These are phyloP conservation scores for Loris lydekkerianus DNA, from an alignment of 2,797 vertebrate genomes.

Conservation along the genomic window DNA sequence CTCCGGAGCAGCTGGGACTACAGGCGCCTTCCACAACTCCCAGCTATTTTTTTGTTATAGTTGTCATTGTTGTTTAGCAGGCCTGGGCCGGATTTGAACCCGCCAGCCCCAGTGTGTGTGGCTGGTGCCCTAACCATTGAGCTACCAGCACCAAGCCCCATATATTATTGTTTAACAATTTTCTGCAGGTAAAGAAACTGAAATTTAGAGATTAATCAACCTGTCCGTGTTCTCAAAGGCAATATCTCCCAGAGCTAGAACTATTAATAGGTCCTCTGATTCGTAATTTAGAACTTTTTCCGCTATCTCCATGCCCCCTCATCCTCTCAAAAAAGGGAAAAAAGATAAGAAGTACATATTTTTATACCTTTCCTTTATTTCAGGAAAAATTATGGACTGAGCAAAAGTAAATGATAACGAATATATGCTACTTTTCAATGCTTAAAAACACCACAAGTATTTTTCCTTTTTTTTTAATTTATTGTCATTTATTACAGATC, in stretches of 20 bases:
- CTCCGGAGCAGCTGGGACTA: no score
- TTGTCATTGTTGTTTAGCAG: no score
- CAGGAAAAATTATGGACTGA: not conserved
- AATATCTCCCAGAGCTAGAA: not conserved
- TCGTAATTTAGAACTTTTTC: constrained; percentile 52
- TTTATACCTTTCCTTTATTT: not conserved
- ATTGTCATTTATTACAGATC: not conserved
- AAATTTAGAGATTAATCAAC: constrained; percentile 1
- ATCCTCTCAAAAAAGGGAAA: constrained; percentile 38
- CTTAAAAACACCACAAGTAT: not conserved
- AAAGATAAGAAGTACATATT: not conserved
- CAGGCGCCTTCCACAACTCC: no score
- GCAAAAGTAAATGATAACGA: constrained; percentile 35
- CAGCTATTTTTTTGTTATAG: no score
- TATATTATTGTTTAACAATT: constrained; percentile 37
- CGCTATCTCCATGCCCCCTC: not conserved
- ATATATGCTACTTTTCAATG: not conserved
- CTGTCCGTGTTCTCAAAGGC: constrained; percentile 36
- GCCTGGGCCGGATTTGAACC: no score
- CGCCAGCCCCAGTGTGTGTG: no score
- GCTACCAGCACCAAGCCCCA: no score
- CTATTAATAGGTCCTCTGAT: constrained; percentile 19
- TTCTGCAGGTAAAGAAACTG: constrained; percentile 17
- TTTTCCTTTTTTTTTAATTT: not conserved
- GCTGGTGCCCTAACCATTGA: no score